A percentile compares a stretch with the other conserved stretches of the same genome.
Conservation (phyloP, 2,113 vertebrate genomes). For the Asarcornis scutulata region DNA sequence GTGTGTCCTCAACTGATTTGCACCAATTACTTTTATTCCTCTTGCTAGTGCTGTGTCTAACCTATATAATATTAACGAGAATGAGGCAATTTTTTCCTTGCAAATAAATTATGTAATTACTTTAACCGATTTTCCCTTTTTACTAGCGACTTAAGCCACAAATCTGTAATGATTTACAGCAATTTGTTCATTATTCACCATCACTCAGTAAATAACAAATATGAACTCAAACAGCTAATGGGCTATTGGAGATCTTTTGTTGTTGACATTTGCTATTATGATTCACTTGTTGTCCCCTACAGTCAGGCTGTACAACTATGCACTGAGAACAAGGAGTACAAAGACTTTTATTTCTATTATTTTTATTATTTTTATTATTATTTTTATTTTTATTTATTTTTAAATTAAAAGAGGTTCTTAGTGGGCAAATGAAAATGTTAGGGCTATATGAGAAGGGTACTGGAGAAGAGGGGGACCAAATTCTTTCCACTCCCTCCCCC, state of each 20-base stretch:
- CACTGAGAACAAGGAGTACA: background rate
- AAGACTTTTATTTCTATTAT: background rate
- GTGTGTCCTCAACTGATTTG: background rate
- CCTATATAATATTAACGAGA: background rate
- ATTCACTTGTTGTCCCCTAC: background rate
- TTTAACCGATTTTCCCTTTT: slow-evolving; percentile 26
- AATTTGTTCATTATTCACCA: slow-evolving; percentile 58
- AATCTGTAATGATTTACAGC: slow-evolving; percentile 39
- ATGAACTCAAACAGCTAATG: slow-evolving; percentile 54
- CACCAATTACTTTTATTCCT: background rate
- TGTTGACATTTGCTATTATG: slow-evolving; percentile 60
- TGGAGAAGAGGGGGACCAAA: background rate
- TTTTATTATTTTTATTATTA: too few species aligned
- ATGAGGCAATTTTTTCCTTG: background rate
- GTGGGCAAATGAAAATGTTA: slow-evolving; percentile 2
- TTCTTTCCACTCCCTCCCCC: background rate
- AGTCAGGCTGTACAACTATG: background rate
- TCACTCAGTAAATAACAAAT: slow-evolving; percentile 56
- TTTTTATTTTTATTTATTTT: background rate
- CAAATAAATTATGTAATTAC: slow-evolving; percentile 31
- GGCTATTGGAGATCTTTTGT: slow-evolving; percentile 50
- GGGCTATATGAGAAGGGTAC: background rate
- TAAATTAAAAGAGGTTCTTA: background rate
- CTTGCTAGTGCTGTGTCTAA: background rate
- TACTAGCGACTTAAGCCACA: slow-evolving; percentile 22